Evolutionary conservation across 2,113 vertebrate species (phyloP).

Genomic region (Phalacrocorax brasilianus): DNA sequence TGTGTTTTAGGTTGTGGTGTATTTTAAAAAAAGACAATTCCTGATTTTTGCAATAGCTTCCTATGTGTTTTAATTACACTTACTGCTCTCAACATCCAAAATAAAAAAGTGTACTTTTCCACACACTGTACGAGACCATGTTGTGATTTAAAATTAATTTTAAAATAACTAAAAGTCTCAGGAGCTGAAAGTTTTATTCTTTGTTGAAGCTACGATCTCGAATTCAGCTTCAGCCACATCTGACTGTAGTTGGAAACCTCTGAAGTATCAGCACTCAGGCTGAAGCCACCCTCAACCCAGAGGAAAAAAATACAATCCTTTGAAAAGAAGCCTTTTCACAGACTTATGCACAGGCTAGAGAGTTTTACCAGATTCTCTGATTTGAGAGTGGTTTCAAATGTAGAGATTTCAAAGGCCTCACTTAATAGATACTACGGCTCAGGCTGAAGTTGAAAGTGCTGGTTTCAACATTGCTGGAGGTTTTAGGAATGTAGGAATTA

Average conservation of each 20-base stretch:
- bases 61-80: background rate
- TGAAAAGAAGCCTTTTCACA: conserved; percentile 28
- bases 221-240: background rate
- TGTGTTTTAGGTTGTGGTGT: background rate
- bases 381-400: conserved; percentile 27
- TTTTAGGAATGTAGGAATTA: conserved; percentile 18
- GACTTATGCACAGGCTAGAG: background rate
- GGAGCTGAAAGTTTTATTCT: background rate
- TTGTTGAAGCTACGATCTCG: background rate
- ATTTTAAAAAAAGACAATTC: background rate
- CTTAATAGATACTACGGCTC: background rate
- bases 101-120: background rate
- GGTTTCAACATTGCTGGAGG: background rate
- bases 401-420: background rate
- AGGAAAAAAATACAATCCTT: background rate
- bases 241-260: background rate
- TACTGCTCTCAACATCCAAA: background rate
- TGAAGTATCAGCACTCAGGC: background rate
- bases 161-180: background rate
- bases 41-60: background rate
- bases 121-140: background rate
- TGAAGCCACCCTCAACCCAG: background rate
- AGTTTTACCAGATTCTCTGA: conserved; percentile 23
- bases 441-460: background rate
- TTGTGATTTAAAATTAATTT: conserved; percentile 8